These are phyloP conservation scores for Urophycis tenuis DNA, from an alignment of 2,797 vertebrate species.

Conservation along the genomic window DNA sequence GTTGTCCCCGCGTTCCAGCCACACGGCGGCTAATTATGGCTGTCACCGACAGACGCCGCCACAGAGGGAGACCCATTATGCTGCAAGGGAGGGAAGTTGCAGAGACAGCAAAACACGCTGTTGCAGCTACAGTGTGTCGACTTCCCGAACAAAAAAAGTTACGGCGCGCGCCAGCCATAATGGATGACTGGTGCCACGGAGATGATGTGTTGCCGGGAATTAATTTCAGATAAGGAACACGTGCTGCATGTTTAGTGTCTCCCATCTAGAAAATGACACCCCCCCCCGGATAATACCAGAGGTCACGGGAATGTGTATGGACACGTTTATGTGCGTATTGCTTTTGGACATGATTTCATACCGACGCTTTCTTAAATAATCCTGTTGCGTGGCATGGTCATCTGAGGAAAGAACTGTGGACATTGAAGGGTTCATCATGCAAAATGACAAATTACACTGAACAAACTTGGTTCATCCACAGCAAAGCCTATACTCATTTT, in stretches of 20 bases:
- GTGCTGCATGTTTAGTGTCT: background rate
- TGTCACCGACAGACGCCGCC: conserved; percentile 41
- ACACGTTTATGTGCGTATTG: background rate
- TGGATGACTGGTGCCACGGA: background rate
- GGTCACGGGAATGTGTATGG: background rate
- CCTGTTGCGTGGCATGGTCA: background rate
- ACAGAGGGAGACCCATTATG: conserved; percentile 29
- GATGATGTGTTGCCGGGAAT: background rate
- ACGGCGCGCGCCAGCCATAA: background rate
- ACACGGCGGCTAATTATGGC: conserved; percentile 46
- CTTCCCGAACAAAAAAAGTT: background rate
- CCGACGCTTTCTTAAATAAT: background rate
- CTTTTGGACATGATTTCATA: background rate
- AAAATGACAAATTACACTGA: background rate
- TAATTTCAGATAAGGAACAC: background rate
- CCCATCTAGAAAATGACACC: background rate
- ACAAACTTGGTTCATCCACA: background rate
- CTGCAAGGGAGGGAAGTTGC: conserved; percentile 37
- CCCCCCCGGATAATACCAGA: background rate
- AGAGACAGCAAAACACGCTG: conserved; percentile 23
- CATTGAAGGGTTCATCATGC: background rate
- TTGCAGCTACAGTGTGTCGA: conserved; percentile 14
- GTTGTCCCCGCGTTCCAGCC: conserved; percentile 31
- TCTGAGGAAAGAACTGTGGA: background rate
- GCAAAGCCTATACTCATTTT: too few relatives aligned